These are phyloP conservation scores for Hylaeus volcanicus DNA, from an alignment of 1,140 invertebrate genomes.

Conservation along the genomic window DNA sequence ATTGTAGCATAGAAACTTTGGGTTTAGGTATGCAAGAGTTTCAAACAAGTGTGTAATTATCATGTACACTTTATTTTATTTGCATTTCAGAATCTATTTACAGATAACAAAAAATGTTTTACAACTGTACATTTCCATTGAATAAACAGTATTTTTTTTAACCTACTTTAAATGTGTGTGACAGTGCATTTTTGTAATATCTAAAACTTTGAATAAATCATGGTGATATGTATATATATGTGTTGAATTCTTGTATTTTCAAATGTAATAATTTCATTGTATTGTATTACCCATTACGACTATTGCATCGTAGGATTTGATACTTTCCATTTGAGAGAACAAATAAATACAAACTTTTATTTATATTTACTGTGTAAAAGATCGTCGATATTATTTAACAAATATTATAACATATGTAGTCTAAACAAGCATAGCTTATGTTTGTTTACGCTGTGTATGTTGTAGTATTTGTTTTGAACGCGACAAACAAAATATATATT, in stretches of 20 bases:
- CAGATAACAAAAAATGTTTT: not conserved
- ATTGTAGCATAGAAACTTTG: not conserved
- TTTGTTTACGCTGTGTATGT: too few species aligned
- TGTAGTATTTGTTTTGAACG: too few species aligned
- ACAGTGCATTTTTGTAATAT: too few species aligned
- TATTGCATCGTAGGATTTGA: too few species aligned
- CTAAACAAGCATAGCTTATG: too few species aligned
- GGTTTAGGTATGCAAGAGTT: not conserved
- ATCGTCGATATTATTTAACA: not conserved
- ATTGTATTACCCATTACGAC: too few species aligned
- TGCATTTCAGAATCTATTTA: not conserved
- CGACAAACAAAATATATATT: not conserved
- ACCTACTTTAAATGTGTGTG: not conserved
- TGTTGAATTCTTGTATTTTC: not conserved
- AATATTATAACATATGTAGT: too few species aligned
- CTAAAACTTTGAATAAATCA: not conserved
- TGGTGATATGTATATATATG: constrained; percentile 1
- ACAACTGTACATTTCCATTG: constrained; percentile 8
- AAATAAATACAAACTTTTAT: not conserved
- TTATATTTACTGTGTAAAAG: not conserved
- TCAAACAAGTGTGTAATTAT: not conserved
- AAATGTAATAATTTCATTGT: not conserved
- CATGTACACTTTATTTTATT: constrained; percentile 9
- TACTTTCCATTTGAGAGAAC: not conserved
- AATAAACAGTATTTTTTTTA: not conserved